Conservation (phyloP, 2,888 invertebrate genomes). For the Drosophila formosana region DNA sequence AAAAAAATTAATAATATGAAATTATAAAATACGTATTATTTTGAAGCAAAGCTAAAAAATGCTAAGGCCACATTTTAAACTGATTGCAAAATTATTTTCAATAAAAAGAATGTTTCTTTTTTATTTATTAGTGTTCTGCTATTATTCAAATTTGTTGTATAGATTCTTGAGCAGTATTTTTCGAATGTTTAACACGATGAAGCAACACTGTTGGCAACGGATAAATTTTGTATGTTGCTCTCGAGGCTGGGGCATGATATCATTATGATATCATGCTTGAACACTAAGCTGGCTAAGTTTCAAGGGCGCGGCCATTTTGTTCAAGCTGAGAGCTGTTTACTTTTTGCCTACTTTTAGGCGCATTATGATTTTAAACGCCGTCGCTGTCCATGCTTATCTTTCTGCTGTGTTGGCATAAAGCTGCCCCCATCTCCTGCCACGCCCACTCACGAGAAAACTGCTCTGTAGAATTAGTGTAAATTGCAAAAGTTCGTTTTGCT, state of each 20-base stretch:
- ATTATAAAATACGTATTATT: too few relatives aligned
- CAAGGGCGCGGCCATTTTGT: constrained; percentile 26
- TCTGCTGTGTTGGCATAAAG: constrained; percentile 43
- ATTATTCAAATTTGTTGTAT: too few relatives aligned
- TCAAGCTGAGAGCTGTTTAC: constrained; percentile 19
- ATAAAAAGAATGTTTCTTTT: too few relatives aligned
- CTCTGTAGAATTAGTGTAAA: constrained; percentile 59
- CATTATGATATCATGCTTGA: constrained; percentile 16
- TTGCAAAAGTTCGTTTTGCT: constrained; percentile 52
- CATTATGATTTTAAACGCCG: constrained; percentile 47
- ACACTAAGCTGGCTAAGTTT: constrained; percentile 18
- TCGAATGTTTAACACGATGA: not conserved
- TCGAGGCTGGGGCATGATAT: constrained; percentile 4
- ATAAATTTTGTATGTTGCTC: too few relatives aligned
- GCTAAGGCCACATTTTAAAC: too few relatives aligned
- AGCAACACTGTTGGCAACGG: not conserved
- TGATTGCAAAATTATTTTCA: too few relatives aligned
- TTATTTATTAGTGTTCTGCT: too few relatives aligned
- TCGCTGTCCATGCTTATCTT: constrained; percentile 9
- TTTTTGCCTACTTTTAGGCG: constrained; percentile 38
- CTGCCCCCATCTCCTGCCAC: not conserved
- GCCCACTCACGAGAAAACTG: constrained; percentile 9
- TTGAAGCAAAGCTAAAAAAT: too few relatives aligned
- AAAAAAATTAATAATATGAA: too few relatives aligned
- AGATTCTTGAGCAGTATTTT: too few relatives aligned